Percentiles rank a stretch among this genome's conserved stretches.
phyloP scores from a whole-genome alignment of 2,888 invertebrate species.

The Synanthedon vespiformis region DNA sequence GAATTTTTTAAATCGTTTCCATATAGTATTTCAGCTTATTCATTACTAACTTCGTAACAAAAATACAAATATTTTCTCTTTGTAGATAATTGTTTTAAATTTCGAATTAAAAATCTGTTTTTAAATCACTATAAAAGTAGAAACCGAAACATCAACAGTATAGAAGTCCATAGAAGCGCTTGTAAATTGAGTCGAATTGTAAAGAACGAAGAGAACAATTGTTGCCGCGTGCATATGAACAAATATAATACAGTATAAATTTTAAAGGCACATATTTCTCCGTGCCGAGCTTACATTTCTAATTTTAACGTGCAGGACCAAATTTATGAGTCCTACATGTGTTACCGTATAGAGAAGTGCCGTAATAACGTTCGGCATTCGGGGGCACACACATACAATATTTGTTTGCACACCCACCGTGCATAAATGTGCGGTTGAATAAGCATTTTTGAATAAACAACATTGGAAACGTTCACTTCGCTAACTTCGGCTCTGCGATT shows the following conservation, averaged over 20 bases:
- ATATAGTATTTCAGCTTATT: too few relatives aligned
- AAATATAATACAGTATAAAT: conserved; percentile 52
- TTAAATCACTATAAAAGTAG: too few relatives aligned
- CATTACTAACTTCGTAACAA: too few relatives aligned
- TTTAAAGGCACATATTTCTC: conserved; percentile 60
- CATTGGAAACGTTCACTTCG: too few relatives aligned
- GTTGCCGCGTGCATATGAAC: conserved; percentile 26
- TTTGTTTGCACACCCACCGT: not conserved
- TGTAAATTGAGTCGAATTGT: not conserved
- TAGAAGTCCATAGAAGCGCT: not conserved
- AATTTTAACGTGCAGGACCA: conserved; percentile 59
- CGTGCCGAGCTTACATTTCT: conserved; percentile 54
- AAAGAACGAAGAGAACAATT: conserved; percentile 21
- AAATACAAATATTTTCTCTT: too few relatives aligned
- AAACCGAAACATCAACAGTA: not conserved
- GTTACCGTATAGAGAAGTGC: conserved; percentile 50
- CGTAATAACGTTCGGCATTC: conserved; percentile 48
- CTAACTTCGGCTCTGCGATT: too few relatives aligned
- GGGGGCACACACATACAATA: not conserved
- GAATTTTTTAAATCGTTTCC: too few relatives aligned
- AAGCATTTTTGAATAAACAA: not conserved
- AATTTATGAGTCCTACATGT: conserved; percentile 62
- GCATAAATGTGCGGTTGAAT: not conserved
- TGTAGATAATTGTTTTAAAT: too few relatives aligned
- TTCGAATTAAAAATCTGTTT: too few relatives aligned